phyloP scores from a whole-genome alignment of 2,113 vertebrate species.

The Mastomys coucha region DNA sequence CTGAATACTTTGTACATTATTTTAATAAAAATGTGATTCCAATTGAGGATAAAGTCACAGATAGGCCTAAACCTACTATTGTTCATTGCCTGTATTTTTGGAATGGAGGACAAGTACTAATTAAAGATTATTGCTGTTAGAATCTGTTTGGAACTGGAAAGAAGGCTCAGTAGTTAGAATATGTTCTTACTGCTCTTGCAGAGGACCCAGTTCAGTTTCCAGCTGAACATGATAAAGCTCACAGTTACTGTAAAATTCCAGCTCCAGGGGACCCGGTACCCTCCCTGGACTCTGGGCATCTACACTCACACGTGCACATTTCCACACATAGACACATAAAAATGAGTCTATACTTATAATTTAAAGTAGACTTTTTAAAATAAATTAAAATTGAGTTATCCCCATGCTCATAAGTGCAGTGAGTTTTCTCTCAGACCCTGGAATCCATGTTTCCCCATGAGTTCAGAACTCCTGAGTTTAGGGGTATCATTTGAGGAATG shows the following conservation, averaged over 20 bases:
- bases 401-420: neutral
- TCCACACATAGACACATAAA: neutral
- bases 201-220: neutral
- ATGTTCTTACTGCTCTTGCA: neutral
- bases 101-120: constrained; percentile 1
- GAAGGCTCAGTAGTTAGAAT: neutral
- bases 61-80: neutral
- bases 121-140: constrained; percentile 34
- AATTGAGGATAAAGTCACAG: constrained; percentile 5
- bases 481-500: constrained; percentile 28
- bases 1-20: neutral
- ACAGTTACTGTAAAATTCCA: neutral
- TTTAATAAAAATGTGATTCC: constrained; percentile 29
- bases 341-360: neutral
- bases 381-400: neutral
- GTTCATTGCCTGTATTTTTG: constrained; percentile 4
- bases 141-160: neutral
- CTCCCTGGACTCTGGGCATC: neutral
- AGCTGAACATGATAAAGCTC: neutral
- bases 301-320: neutral
- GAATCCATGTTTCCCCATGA: neutral
- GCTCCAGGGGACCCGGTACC: neutral
- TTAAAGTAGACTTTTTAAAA: neutral
- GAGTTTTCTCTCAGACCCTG: neutral
- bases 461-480: neutral